Evolutionary conservation across 2,113 vertebrate species (phyloP).

Genomic region (Chelonoidis abingdonii): DNA sequence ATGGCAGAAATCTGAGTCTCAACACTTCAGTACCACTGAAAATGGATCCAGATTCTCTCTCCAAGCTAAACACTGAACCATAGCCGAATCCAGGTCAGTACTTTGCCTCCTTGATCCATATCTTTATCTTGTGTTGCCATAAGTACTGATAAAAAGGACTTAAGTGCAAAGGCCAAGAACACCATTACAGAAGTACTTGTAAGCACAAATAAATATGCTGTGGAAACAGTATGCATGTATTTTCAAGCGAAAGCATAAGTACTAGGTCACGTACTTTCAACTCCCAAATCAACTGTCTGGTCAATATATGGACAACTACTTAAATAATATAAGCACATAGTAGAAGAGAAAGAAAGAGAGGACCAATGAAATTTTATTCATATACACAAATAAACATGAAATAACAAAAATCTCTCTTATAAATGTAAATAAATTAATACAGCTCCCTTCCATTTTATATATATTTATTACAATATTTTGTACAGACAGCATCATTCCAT

Average conservation of each 20-base stretch:
- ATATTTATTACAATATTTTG: neutral
- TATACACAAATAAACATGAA: neutral
- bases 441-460: neutral
- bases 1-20: neutral
- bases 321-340: neutral
- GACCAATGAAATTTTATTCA: neutral
- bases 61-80: neutral
- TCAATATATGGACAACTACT: neutral
- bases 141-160: neutral
- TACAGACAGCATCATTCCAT: neutral
- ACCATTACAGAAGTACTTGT: neutral
- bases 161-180: neutral
- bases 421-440: neutral
- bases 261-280: neutral
- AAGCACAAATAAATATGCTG: neutral
- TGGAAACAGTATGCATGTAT: neutral
- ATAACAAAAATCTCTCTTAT: neutral
- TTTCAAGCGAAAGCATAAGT: neutral
- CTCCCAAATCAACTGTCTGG: neutral
- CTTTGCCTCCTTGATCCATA: neutral
- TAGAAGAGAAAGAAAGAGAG: neutral
- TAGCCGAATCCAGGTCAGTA: neutral
- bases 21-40: neutral
- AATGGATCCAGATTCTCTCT: neutral
- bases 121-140: neutral